phyloP scores from a whole-genome alignment of 2,888 invertebrate genomes.

The Torymus aiolomorphi region DNA sequence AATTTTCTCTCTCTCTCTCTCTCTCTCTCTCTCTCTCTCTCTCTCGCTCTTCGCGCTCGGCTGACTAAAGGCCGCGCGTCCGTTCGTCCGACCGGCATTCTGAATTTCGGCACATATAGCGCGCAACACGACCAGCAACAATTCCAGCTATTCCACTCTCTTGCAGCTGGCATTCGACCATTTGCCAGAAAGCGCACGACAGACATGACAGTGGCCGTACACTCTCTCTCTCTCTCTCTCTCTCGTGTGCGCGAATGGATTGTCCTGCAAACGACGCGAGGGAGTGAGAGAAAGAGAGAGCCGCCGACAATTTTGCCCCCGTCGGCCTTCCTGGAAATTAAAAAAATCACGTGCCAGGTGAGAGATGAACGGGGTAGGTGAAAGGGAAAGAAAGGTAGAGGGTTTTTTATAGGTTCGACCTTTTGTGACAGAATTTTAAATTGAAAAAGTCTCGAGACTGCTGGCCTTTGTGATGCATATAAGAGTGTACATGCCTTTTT shows the following conservation, averaged over 20 bases:
- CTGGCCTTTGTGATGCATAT: too few relatives aligned
- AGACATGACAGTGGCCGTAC: neutral
- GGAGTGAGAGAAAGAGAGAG: neutral
- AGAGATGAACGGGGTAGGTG: constrained; percentile 10
- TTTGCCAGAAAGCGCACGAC: constrained; percentile 2
- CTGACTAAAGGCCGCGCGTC: constrained; percentile 31
- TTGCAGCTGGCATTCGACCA: constrained; percentile 59
- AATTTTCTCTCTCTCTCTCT: neutral
- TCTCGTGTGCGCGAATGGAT: too few relatives aligned
- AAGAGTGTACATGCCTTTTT: too few relatives aligned
- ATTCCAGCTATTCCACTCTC: constrained; percentile 58
- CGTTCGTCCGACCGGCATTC: constrained; percentile 15
- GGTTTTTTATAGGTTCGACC: constrained; percentile 14
- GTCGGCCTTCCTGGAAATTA: constrained; percentile 47
- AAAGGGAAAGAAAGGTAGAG: neutral
- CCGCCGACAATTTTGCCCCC: constrained; percentile 27
- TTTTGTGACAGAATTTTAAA: constrained; percentile 28
- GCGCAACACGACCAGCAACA: constrained; percentile 54
- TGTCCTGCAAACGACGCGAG: constrained; percentile 38
- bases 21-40: too few relatives aligned
- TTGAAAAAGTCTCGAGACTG: constrained; percentile 31
- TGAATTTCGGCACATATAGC: constrained; percentile 46
- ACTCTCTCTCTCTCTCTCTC: constrained; percentile 16
- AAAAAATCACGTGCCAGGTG: constrained; percentile 42
- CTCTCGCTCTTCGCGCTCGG: neutral